Percentiles rank a stretch among this genome's conserved stretches.
These are phyloP conservation scores for Synergus gifuensis DNA, from an alignment of 2,888 invertebrate species.

Conservation along the genomic window DNA sequence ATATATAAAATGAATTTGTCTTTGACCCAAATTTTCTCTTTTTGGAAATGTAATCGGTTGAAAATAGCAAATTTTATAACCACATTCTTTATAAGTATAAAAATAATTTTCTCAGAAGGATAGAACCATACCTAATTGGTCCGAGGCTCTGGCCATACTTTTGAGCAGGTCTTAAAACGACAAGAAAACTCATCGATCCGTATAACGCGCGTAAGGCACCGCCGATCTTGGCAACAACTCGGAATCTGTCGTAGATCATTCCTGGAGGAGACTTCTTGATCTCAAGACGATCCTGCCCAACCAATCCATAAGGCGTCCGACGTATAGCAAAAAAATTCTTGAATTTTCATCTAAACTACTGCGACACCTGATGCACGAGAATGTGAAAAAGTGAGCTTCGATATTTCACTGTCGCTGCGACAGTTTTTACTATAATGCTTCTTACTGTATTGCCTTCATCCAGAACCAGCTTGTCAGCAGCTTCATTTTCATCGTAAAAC, in stretches of 20 bases:
- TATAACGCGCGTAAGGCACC: conserved; percentile 38
- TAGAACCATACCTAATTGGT: conserved; percentile 27
- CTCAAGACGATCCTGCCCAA: conserved; percentile 25
- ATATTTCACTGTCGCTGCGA: conserved; percentile 38
- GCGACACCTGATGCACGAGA: conserved; percentile 39
- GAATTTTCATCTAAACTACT: conserved; percentile 48
- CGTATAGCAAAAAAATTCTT: conserved; percentile 45
- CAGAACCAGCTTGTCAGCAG: conserved; percentile 40
- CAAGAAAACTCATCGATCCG: conserved; percentile 41
- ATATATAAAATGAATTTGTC: conserved; percentile 25
- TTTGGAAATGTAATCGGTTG: conserved; percentile 5
- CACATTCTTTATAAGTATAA: conserved; percentile 41
- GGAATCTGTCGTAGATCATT: conserved; percentile 43
- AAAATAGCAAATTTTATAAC: conserved; percentile 40
- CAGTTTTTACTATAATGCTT: conserved; percentile 21
- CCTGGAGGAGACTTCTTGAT: conserved; percentile 23
- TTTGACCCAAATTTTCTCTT: conserved; percentile 25
- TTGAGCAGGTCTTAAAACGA: conserved; percentile 37
- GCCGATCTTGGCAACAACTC: conserved; percentile 36
- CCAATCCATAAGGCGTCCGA: conserved; percentile 4
- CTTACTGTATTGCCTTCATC: conserved; percentile 31
- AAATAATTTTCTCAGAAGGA: conserved; percentile 37
- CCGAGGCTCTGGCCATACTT: conserved; percentile 34
- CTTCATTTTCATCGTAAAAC: conserved; percentile 36
- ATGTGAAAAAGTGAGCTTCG: conserved; percentile 37